A percentile compares a stretch with the other conserved stretches of the same genome.
phyloP scores from a whole-genome alignment of 2,888 invertebrate species.

The Tenthredo scrophulariae region DNA sequence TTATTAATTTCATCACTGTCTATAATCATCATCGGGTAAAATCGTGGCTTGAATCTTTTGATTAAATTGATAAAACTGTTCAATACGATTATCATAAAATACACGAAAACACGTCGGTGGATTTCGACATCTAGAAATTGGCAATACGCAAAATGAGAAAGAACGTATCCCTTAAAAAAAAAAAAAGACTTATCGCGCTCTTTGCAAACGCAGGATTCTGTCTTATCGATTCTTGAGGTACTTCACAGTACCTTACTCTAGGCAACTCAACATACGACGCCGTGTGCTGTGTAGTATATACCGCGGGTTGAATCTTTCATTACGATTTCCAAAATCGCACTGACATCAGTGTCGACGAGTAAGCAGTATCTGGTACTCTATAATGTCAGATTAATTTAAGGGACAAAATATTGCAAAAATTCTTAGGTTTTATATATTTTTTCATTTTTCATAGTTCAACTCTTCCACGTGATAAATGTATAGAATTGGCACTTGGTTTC shows the following conservation, averaged over 20 bases:
- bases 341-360: neutral
- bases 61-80: neutral
- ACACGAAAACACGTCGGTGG: neutral
- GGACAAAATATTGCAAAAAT: neutral
- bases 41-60: neutral
- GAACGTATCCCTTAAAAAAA: neutral
- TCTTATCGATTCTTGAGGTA: neutral
- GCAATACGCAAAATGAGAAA: neutral
- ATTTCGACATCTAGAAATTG: neutral
- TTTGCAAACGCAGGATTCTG: neutral
- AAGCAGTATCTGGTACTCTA: neutral
- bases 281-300: neutral
- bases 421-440: neutral
- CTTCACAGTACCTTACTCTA: neutral
- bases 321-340: neutral
- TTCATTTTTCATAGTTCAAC: neutral
- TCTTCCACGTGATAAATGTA: no score
- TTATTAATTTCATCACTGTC: neutral
- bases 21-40: neutral
- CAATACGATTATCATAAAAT: neutral
- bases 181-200: neutral
- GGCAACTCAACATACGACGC: conserved; percentile 10
- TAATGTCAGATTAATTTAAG: neutral
- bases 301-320: neutral
- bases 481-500: no score